phyloP scores from a whole-genome alignment of 2,888 invertebrate species.

The Lasioglossum calceatum region DNA sequence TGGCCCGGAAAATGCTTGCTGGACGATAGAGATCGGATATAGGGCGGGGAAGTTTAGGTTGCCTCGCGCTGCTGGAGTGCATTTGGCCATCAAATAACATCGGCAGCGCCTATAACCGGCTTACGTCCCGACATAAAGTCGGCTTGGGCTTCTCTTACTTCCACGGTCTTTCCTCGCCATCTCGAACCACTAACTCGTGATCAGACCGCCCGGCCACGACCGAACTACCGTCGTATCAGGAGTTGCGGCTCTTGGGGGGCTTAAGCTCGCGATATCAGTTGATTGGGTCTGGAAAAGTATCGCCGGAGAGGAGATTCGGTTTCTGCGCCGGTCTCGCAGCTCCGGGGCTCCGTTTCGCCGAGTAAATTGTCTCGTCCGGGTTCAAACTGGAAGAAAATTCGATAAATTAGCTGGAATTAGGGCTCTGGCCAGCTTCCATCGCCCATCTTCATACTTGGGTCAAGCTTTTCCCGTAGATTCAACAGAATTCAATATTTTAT shows the following conservation, averaged over 20 bases:
- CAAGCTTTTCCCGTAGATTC: background rate
- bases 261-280: constrained; percentile 83
- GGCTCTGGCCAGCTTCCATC: background rate
- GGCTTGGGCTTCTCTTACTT: constrained; percentile 78
- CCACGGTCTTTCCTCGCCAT: constrained; percentile 73
- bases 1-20: constrained; percentile 68
- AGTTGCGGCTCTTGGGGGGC: constrained; percentile 82
- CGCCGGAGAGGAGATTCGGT: constrained; percentile 58
- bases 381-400: background rate
- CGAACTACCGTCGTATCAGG: constrained; percentile 82
- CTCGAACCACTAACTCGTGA: constrained; percentile 84
- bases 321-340: constrained; percentile 18
- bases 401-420: background rate
- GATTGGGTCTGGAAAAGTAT: constrained; percentile 80
- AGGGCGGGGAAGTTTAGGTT: constrained; percentile 69
- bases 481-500: too few relatives aligned
- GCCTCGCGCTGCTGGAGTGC: constrained; percentile 81
- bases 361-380: background rate
- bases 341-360: background rate
- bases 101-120: constrained; percentile 84
- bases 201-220: constrained; percentile 80
- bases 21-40: constrained; percentile 79
- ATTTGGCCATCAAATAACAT: constrained; percentile 85
- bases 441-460: background rate
- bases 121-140: constrained; percentile 84